These are phyloP conservation scores for Agonopterix subpropinquella DNA, from an alignment of 2,888 invertebrate species.

Conservation along the genomic window DNA sequence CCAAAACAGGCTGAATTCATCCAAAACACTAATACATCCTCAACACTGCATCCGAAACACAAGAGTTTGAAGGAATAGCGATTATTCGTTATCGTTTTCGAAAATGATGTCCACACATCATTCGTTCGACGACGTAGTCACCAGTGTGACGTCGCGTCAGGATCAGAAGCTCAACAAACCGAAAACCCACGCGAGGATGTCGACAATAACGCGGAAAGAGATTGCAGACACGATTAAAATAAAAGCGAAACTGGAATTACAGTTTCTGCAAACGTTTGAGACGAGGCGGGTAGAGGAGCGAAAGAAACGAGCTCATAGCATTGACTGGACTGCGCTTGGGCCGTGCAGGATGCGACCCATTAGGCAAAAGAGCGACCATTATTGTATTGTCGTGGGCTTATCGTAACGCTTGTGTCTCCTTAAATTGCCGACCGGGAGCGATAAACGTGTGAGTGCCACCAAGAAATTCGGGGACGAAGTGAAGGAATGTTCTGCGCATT, in stretches of 20 bases:
- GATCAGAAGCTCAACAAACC: background rate
- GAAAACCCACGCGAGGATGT: constrained; percentile 4
- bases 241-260: constrained; percentile 17
- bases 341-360: constrained; percentile 65
- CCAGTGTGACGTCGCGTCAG: background rate
- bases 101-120: constrained; percentile 1
- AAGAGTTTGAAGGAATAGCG: constrained; percentile 2
- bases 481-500: constrained; percentile 8
- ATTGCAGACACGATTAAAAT: constrained; percentile 17
- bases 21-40: constrained; percentile 43
- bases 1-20: constrained; percentile 32
- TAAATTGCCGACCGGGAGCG: constrained; percentile 45
- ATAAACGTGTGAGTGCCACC: constrained; percentile 36
- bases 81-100: constrained; percentile 18
- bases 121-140: constrained; percentile 1
- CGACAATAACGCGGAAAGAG: constrained; percentile 24
- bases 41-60: constrained; percentile 55
- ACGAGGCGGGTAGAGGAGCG: constrained; percentile 30
- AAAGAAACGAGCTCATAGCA: constrained; percentile 53
- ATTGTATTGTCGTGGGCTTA: constrained; percentile 72
- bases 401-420: constrained; percentile 61
- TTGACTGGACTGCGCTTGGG: constrained; percentile 65
- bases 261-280: constrained; percentile 18
- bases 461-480: constrained; percentile 23
- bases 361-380: constrained; percentile 68